Evolutionary conservation across 2,113 vertebrate genomes (phyloP).

Genomic region (Pelmatolapia mariae): DNA sequence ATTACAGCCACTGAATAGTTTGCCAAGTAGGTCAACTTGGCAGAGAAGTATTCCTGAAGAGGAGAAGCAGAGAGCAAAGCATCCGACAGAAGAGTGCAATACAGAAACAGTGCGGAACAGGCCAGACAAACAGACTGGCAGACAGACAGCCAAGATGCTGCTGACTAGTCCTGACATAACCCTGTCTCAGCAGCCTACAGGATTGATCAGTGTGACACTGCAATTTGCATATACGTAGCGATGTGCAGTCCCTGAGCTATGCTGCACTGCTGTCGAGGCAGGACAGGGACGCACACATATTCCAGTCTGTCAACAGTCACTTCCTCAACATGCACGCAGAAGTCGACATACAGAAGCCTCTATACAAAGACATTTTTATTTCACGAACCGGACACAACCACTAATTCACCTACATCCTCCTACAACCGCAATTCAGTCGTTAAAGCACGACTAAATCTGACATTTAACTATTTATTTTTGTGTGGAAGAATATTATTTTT

Average conservation of each 20-base stretch:
- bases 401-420: background rate
- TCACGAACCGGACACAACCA: background rate
- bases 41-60: background rate
- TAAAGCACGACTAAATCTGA: background rate
- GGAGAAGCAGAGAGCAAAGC: background rate
- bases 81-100: background rate
- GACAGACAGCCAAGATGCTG: slow-evolving; percentile 1
- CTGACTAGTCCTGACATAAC: slow-evolving; percentile 33
- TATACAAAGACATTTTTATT: slow-evolving; percentile 1
- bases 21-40: background rate
- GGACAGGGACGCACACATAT: background rate
- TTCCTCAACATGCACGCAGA: background rate
- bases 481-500: background rate
- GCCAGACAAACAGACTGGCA: background rate
- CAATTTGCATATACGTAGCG: slow-evolving; percentile 49
- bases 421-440: background rate
- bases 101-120: background rate
- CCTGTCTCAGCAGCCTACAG: slow-evolving; percentile 48
- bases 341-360: background rate
- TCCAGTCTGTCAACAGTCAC: background rate
- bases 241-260: slow-evolving; percentile 18
- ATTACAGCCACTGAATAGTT: background rate
- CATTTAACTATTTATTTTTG: background rate
- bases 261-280: slow-evolving; percentile 33
- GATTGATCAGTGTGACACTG: slow-evolving; percentile 58